These are phyloP conservation scores for Catajapyx aquilonaris DNA, from an alignment of 1,140 invertebrate genomes.

Conservation along the genomic window DNA sequence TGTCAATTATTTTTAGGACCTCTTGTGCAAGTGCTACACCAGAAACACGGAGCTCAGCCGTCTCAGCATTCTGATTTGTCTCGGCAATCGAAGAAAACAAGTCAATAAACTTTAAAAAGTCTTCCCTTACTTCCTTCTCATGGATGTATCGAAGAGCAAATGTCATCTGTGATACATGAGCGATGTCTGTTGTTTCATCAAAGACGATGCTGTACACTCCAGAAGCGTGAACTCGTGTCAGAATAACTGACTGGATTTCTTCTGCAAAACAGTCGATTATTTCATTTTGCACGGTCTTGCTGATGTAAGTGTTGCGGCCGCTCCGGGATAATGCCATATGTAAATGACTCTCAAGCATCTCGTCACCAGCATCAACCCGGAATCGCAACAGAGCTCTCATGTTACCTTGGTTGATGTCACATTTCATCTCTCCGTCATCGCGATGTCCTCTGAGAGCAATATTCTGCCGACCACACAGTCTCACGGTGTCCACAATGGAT, in stretches of 20 bases:
- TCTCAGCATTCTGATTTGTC: neutral
- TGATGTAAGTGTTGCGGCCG: slow-evolving; percentile 10
- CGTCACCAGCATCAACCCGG: slow-evolving; percentile 10
- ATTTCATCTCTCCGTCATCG: slow-evolving; percentile 11
- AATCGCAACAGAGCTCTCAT: slow-evolving; percentile 10
- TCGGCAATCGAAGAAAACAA: neutral
- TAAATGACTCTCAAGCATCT: slow-evolving; percentile 9
- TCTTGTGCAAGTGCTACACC: slow-evolving; percentile 1
- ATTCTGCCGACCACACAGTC: slow-evolving; percentile 13
- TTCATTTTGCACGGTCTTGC: slow-evolving; percentile 12
- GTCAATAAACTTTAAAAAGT: slow-evolving; percentile 14
- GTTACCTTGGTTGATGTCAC: slow-evolving; percentile 10
- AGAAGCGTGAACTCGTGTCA: slow-evolving; percentile 4
- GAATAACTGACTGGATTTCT: slow-evolving; percentile 9
- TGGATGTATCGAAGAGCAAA: slow-evolving; percentile 11
- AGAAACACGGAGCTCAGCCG: neutral
- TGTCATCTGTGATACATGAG: slow-evolving; percentile 9
- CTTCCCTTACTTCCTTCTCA: slow-evolving; percentile 9
- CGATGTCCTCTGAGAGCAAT: slow-evolving; percentile 14
- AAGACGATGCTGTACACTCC: slow-evolving; percentile 9
- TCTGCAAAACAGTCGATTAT: slow-evolving; percentile 9
- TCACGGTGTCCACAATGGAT: slow-evolving; percentile 12
- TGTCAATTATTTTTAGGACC: slow-evolving; percentile 8
- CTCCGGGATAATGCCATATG: slow-evolving; percentile 5
- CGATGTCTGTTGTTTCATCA: slow-evolving; percentile 11